phyloP scores from a whole-genome alignment of 2,888 invertebrate species.

The Beris morrisii region DNA sequence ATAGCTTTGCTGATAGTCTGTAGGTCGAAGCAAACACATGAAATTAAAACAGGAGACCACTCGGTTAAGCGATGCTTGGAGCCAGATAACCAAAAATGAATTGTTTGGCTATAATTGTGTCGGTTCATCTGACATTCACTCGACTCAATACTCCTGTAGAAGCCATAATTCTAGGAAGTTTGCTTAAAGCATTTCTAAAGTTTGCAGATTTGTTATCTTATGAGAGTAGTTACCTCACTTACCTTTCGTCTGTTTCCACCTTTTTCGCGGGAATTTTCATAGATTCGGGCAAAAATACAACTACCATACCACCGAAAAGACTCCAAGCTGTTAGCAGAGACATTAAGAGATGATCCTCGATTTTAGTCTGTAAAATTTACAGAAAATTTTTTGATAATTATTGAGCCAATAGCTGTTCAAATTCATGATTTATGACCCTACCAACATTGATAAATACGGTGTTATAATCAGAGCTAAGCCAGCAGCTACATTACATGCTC shows the following conservation, averaged over 20 bases:
- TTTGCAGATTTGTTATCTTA: too few relatives aligned
- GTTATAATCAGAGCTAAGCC: slow-evolving; percentile 73
- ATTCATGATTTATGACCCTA: slow-evolving; percentile 53
- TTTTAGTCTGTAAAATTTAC: slow-evolving; percentile 59
- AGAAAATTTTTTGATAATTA: too few relatives aligned
- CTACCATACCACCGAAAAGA: slow-evolving; percentile 70
- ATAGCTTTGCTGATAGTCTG: too few relatives aligned
- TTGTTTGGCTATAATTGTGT: too few relatives aligned
- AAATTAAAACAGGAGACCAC: too few relatives aligned
- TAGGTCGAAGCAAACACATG: too few relatives aligned
- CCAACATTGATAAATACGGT: slow-evolving; percentile 77
- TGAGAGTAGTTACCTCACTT: slow-evolving; percentile 7
- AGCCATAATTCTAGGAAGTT: too few relatives aligned
- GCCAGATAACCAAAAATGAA: too few relatives aligned
- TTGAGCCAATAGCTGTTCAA: slow-evolving; percentile 8
- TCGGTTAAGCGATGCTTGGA: too few relatives aligned
- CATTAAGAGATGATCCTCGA: slow-evolving; percentile 72
- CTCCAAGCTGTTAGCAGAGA: slow-evolving; percentile 70
- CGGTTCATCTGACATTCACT: too few relatives aligned
- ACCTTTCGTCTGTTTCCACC: slow-evolving; percentile 37
- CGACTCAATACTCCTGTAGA: too few relatives aligned
- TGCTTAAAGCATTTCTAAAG: too few relatives aligned
- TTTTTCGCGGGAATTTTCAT: slow-evolving; percentile 49
- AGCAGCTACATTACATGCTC: slow-evolving; percentile 74
- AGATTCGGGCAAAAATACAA: slow-evolving; percentile 77